These are phyloP conservation scores for Drosophila nannoptera DNA, from an alignment of 1,140 invertebrate genomes.

Conservation along the genomic window DNA sequence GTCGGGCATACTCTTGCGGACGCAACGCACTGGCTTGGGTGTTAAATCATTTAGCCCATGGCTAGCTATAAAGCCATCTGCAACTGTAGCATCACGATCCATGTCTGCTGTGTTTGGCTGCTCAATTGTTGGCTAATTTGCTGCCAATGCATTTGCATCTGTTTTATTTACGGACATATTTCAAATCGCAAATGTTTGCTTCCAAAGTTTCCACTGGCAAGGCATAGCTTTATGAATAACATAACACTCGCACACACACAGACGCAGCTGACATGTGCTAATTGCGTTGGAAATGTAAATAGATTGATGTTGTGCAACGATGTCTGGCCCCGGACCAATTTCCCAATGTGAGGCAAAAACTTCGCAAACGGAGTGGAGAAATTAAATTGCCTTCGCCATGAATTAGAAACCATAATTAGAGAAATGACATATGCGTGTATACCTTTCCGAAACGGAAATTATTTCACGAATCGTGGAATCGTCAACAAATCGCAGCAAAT, in stretches of 20 bases:
- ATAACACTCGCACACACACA: constrained; percentile 2
- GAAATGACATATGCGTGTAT: constrained; percentile 4
- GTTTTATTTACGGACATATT: constrained; percentile 42
- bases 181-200: constrained; percentile 37
- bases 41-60: constrained; percentile 29
- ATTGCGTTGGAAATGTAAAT: constrained; percentile 44
- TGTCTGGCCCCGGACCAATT: constrained; percentile 26
- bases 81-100: constrained; percentile 10
- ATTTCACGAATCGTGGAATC: too few relatives aligned
- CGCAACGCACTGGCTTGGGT: neutral
- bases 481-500: too few relatives aligned
- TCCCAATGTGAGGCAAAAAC: constrained; percentile 18
- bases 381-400: constrained; percentile 16
- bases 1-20: neutral
- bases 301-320: constrained; percentile 37
- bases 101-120: constrained; percentile 17
- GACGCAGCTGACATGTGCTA: constrained; percentile 28
- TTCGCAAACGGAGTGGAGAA: constrained; percentile 10
- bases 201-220: constrained; percentile 12
- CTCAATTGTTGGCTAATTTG: constrained; percentile 36
- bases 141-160: constrained; percentile 44
- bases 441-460: too few relatives aligned
- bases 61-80: constrained; percentile 15
- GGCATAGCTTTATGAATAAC: constrained; percentile 40
- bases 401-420: constrained; percentile 1